Evolutionary conservation across 2,797 vertebrate genomes (phyloP).

Genomic region (Hemitrygon akajei): DNA sequence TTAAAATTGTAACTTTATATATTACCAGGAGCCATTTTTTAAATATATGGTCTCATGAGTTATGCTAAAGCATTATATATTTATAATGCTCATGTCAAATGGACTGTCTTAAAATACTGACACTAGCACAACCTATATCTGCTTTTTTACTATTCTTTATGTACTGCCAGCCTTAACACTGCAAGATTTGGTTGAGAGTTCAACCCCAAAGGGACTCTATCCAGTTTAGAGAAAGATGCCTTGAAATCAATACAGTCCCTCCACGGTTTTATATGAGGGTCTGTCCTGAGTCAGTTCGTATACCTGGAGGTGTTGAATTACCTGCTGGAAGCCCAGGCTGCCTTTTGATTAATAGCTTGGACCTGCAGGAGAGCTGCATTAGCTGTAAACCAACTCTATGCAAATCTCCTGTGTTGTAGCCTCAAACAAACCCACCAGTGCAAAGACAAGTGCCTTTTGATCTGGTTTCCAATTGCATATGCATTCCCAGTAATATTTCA

Average conservation of each 20-base stretch:
- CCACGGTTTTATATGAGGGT: background rate
- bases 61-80: background rate
- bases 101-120: background rate
- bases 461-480: background rate
- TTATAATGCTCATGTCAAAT: background rate
- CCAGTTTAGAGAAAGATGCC: background rate
- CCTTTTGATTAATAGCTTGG: background rate
- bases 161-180: background rate
- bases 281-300: background rate
- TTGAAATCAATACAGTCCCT: constrained; percentile 9
- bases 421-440: background rate
- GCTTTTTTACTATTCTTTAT: background rate
- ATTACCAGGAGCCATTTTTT: background rate
- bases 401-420: background rate
- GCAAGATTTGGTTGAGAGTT: background rate
- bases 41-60: background rate
- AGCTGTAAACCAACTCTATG: background rate
- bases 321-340: background rate
- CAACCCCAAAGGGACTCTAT: background rate
- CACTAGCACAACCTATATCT: background rate
- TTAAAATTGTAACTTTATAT: constrained; percentile 17
- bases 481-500: background rate
- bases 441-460: background rate
- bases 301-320: constrained; percentile 28
- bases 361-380: background rate